phyloP scores from a whole-genome alignment of 2,797 vertebrate species.

The Cheirogaleus major region DNA sequence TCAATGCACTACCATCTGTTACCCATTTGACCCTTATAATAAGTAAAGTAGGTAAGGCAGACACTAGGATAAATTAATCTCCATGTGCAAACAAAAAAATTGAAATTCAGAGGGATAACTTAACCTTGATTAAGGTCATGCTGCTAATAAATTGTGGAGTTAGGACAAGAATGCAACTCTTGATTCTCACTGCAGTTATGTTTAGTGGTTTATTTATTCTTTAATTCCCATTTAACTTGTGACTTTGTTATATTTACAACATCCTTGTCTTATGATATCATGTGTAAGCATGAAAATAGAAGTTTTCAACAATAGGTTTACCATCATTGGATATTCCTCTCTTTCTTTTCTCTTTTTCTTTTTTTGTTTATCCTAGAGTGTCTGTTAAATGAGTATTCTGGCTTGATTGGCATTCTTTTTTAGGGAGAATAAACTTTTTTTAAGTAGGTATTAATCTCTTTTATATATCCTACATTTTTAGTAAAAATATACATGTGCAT shows the following conservation, averaged over 20 bases:
- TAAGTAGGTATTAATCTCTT: conserved; percentile 25
- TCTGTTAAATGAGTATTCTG: conserved; percentile 40
- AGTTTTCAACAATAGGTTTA: conserved; percentile 7
- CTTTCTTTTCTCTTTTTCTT: background rate
- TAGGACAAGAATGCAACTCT: background rate
- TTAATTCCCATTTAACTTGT: conserved; percentile 29
- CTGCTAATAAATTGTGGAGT: background rate
- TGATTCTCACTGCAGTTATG: background rate
- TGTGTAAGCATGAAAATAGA: conserved; percentile 3
- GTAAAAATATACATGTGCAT: background rate
- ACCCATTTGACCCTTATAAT: background rate
- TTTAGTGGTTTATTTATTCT: conserved; percentile 16
- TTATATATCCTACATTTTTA: conserved; percentile 8
- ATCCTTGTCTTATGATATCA: background rate
- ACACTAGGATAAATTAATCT: background rate
- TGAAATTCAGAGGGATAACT: background rate
- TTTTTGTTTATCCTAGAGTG: background rate
- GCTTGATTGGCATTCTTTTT: conserved; percentile 44
- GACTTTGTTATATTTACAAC: background rate
- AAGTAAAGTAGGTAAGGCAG: background rate
- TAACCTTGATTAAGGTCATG: background rate
- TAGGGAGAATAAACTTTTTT: conserved; percentile 23
- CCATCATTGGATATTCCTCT: background rate
- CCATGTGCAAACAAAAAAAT: background rate
- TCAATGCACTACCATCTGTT: background rate